phyloP scores from a whole-genome alignment of 1,140 invertebrate genomes.

The Cydia pomonella region DNA sequence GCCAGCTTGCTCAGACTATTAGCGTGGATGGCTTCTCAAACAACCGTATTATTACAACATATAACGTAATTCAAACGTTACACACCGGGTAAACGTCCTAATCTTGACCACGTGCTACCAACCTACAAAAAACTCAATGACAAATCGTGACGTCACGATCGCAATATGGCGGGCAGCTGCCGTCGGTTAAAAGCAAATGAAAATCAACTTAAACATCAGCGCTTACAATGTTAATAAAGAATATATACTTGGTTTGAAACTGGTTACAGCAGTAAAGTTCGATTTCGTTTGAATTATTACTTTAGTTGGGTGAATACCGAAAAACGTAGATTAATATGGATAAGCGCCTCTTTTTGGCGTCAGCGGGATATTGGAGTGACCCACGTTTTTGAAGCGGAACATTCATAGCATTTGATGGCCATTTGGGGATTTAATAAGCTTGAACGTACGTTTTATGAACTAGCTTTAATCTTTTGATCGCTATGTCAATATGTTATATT shows the following conservation, averaged over 20 bases:
- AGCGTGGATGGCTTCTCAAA: neutral
- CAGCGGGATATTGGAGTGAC: neutral
- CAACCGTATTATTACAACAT: neutral
- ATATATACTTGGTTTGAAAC: neutral
- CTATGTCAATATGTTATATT: neutral
- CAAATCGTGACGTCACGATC: slow-evolving; percentile 12
- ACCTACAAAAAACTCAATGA: slow-evolving; percentile 17
- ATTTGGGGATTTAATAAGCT: slow-evolving; percentile 1
- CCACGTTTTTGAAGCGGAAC: slow-evolving; percentile 9
- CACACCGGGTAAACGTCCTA: slow-evolving; percentile 10
- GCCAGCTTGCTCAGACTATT: neutral
- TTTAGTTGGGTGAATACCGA: neutral
- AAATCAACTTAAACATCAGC: neutral
- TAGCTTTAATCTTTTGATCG: neutral
- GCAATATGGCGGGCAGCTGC: slow-evolving; percentile 15
- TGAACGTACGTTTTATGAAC: neutral
- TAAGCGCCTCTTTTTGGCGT: neutral
- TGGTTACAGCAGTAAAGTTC: neutral
- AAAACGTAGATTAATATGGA: neutral
- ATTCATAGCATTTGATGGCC: neutral
- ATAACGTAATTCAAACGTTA: neutral
- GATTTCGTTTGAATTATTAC: neutral
- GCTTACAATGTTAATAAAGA: neutral
- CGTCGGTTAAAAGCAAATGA: neutral
- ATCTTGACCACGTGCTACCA: slow-evolving; percentile 10